These are phyloP conservation scores for Hyperoodon ampullatus DNA, from an alignment of 2,113 vertebrate genomes.

Conservation along the genomic window DNA sequence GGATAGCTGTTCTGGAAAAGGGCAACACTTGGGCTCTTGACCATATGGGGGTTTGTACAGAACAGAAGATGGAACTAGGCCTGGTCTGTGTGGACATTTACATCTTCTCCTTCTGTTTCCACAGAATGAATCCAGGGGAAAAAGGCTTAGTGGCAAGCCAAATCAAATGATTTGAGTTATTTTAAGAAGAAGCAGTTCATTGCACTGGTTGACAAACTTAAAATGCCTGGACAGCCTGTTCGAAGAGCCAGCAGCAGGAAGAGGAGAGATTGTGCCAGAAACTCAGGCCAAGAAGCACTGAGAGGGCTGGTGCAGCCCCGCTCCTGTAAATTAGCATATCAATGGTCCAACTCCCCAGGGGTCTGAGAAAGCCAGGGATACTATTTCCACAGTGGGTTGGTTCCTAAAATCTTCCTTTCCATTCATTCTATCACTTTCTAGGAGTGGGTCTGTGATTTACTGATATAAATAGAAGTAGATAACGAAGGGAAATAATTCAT, in stretches of 20 bases:
- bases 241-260: slow-evolving; percentile 67
- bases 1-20: slow-evolving; percentile 53
- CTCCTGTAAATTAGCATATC: slow-evolving; percentile 45
- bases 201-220: slow-evolving; percentile 66
- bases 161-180: slow-evolving; percentile 70
- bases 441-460: neutral
- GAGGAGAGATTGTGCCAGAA: slow-evolving; percentile 47
- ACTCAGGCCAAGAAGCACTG: neutral
- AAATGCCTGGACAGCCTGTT: slow-evolving; percentile 77
- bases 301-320: neutral
- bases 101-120: slow-evolving; percentile 28
- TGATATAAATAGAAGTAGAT: neutral
- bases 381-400: neutral
- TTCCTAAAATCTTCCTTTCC: neutral
- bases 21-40: slow-evolving; percentile 27
- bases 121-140: slow-evolving; percentile 34
- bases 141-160: slow-evolving; percentile 45
- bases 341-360: neutral
- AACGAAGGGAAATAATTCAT: neutral
- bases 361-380: neutral
- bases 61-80: neutral
- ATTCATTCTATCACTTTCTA: neutral
- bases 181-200: slow-evolving; percentile 75
- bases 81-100: neutral
- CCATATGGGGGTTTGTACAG: slow-evolving; percentile 42